Base-by-base conservation (phyloP, 2,888 invertebrate genomes). In the Macrosiphum euphorbiae region DNA sequence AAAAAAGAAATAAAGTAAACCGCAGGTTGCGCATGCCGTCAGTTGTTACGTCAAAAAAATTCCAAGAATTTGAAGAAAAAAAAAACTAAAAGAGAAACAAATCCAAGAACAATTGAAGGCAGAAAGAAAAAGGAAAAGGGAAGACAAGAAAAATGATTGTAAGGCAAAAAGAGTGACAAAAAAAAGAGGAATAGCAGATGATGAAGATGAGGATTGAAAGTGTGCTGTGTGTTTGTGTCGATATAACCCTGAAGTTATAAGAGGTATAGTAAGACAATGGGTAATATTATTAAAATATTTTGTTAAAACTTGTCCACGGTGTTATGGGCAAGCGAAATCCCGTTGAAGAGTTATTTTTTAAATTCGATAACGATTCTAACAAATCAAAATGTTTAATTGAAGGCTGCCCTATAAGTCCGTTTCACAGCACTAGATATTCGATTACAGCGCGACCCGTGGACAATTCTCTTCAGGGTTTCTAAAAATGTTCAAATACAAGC, bases 181-280 rank as follows among this genome's bases (percentile, higher is more conserved):
- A 11, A 28, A 88, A 55, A 88, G 35, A 55, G 10, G 35, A 88
- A 3, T 55, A 55, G 88, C 55, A 55, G n/a, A 88, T 20, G 88
- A 88, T 55, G n/a, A 55, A 88, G 88, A n/a, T 8, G 88, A 88
- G 55, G 88, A 88, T 20, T 88, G 55, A 35, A 0, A 3, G 24
- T 88, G 41, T 88, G 3, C 52, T 55, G 55, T 11, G 3, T 88
- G 55, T 88, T 24, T 3, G 13, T 24, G 55, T 88, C 35, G 55
- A 41, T 88, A 88, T 26, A 55, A 55, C 55, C 35, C 88, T 7
- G 88, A 88, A 11, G 35, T 41, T 10, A 88, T 88, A 55, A 88
- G 88, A 88, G 35, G 88, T 58, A 35, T 88, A 3, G 11, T 41
- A 8, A 88, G 88, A 41, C 10, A 88, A 24, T 88, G 88, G 88